Evolutionary conservation across 2,797 vertebrate species (phyloP), one percentile per base, ranked within the genome.

Genomic region (Pogoniulus pusillus): DNA sequence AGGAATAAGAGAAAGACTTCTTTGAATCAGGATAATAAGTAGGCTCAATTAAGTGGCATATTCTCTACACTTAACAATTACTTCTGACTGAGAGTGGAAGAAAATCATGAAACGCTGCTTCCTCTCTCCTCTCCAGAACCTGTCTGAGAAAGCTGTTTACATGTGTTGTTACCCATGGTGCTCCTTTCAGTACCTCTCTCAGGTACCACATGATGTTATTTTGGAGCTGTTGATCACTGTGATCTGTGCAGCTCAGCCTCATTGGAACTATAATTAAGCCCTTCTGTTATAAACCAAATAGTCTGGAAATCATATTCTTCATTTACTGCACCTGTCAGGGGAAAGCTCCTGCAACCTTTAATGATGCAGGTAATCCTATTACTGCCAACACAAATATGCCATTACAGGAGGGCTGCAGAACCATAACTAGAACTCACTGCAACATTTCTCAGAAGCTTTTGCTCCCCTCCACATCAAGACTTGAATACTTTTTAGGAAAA

Each of bases 261-360:
- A 41, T 62, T 86, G 93, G 51, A 88, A 64, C 72, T 69, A 4
- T 87, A 94, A 95, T 93, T 91, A 92, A 93, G n/a, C 34, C 62
- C 45, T 93, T 94, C 94, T 91, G 83, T 88, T 91, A 47, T 59
- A 82, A 85, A 85, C 69, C 35, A 90, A 87, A 92, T 66, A 72
- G n/a, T 85, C 63, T 78, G 79, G 91, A 94, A 90, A 91, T 54
- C 0, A 35, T 87, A 93, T 90, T 89, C 58, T 93, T 65, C 14
- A 4, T 74, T 94, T 88, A 16, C 63, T 66, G 32, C 76, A 91
- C 55, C 85, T 92, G 85, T 65, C 69, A 85, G 63, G 37, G 63
- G 62, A 88, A 24, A 88, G 39, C 30, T 92, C 24, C 81, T 92
- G 85, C 69, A 80, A 18, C 75, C 62, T 90, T 93, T 90, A 90